A percentile compares a stretch with the other conserved stretches of the same genome.
These are phyloP conservation scores for Galbula dea DNA, from an alignment of 2,113 vertebrate species.

Conservation along the genomic window DNA sequence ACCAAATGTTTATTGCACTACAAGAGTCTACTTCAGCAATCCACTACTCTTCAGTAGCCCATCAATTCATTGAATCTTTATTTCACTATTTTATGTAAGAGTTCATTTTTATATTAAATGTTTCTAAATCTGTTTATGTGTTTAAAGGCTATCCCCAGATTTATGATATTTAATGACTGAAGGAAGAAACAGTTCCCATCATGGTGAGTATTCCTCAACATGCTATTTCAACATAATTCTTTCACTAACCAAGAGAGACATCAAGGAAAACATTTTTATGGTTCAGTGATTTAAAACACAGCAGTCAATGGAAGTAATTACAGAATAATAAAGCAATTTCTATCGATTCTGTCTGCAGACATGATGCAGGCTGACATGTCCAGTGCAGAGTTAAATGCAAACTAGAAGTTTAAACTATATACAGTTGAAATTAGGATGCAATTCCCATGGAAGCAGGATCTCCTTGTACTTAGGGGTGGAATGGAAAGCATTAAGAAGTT, in stretches of 20 bases:
- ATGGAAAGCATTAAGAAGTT: neutral
- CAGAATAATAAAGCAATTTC: slow-evolving; percentile 64
- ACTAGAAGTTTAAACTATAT: neutral
- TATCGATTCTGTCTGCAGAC: slow-evolving; percentile 42
- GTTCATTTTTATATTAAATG: neutral
- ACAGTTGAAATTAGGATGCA: neutral
- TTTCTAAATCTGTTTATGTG: neutral
- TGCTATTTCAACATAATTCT: slow-evolving; percentile 10
- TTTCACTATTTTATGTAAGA: neutral
- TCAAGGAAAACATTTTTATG: slow-evolving; percentile 32
- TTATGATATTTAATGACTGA: neutral
- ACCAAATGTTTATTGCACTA: neutral
- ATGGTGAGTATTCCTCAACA: neutral
- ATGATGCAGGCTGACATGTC: slow-evolving; percentile 24
- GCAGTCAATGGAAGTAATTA: slow-evolving; percentile 61
- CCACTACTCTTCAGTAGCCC: neutral
- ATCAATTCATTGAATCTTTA: neutral
- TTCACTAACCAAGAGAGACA: slow-evolving; percentile 22
- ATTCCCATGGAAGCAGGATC: neutral
- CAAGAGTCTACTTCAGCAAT: neutral
- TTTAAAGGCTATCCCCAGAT: neutral
- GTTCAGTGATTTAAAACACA: slow-evolving; percentile 61
- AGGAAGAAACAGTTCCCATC: neutral
- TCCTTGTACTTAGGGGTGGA: neutral
- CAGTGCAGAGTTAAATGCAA: slow-evolving; percentile 3